Percentiles rank a stretch among this genome's conserved stretches.
phyloP scores from a whole-genome alignment of 2,888 invertebrate genomes.

The Geotrupes spiniger region DNA sequence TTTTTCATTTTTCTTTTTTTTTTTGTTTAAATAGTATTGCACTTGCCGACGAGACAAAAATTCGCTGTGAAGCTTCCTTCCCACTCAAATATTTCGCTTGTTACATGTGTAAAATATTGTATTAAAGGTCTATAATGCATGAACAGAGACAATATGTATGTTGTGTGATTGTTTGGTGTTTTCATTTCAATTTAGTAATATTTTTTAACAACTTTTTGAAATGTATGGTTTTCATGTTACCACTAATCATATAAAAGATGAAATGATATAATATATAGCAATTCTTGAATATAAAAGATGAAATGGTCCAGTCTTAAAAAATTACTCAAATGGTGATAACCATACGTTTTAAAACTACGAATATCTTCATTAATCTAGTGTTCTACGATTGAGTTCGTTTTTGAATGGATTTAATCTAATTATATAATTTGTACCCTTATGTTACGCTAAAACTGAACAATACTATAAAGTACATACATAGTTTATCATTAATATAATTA shows the following conservation, averaged over 20 bases:
- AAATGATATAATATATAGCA: too few relatives aligned
- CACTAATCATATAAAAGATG: too few relatives aligned
- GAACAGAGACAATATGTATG: constrained; percentile 22
- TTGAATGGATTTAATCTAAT: too few relatives aligned
- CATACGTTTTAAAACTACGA: constrained; percentile 9
- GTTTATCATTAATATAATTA: background rate
- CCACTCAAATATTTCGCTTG: background rate
- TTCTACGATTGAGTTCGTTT: too few relatives aligned
- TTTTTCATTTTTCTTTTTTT: constrained; percentile 9
- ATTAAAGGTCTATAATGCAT: constrained; percentile 18
- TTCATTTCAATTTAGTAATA: constrained; percentile 8
- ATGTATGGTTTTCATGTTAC: too few relatives aligned
- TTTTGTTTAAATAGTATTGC: background rate
- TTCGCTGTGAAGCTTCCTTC: background rate
- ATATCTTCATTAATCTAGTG: background rate
- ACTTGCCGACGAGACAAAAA: background rate
- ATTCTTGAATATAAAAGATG: too few relatives aligned
- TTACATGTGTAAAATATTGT: constrained; percentile 15
- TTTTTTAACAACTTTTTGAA: too few relatives aligned
- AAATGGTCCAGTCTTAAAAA: constrained; percentile 11
- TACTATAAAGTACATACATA: constrained; percentile 2
- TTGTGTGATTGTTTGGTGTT: constrained; percentile 21
- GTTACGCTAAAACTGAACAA: constrained; percentile 14
- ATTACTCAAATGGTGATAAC: background rate
- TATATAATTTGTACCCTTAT: constrained; percentile 20